Conservation (phyloP, 2,113 vertebrate species). For the Oryzias woworae region DNA sequence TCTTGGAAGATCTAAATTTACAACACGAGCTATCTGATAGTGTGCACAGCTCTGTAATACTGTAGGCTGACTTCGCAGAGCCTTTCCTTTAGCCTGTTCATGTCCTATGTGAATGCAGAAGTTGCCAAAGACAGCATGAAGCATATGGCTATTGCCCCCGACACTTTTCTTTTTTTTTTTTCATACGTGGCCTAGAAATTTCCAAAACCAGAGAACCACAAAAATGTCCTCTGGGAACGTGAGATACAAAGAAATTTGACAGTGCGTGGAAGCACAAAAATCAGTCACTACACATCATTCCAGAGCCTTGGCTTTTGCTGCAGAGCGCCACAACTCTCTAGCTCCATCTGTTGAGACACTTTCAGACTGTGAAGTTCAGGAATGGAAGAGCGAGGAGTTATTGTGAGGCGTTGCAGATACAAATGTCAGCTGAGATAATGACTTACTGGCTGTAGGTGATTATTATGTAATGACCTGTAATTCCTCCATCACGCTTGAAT, state of each 20-base stretch:
- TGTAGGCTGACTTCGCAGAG: conserved; percentile 14
- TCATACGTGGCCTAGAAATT: conserved; percentile 45
- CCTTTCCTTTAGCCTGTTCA: conserved; percentile 14
- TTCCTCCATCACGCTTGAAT: conserved; percentile 43
- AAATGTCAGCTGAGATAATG: conserved; percentile 53
- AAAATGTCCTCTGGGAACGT: conserved; percentile 40
- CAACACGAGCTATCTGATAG: conserved; percentile 32
- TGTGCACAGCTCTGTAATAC: conserved; percentile 6
- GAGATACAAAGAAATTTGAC: conserved; percentile 47
- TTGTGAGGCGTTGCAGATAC: conserved; percentile 24
- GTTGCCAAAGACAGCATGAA: conserved; percentile 43
- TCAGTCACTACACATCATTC: conserved; percentile 43
- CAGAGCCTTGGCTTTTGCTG: conserved; percentile 29
- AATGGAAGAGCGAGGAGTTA: conserved; percentile 7
- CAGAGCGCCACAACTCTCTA: conserved; percentile 48
- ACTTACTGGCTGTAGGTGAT: conserved; percentile 45
- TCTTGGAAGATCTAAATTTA: conserved; percentile 46
- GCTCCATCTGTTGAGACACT: conserved; percentile 62
- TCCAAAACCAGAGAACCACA: conserved; percentile 46
- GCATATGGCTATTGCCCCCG: conserved; percentile 39
- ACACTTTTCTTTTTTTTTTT: conserved; percentile 28
- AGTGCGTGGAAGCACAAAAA: conserved; percentile 48
- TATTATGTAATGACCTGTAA: conserved; percentile 44
- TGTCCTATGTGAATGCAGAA: conserved; percentile 26
- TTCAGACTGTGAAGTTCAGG: conserved; percentile 14